Evolutionary conservation across 2,113 vertebrate species (phyloP), one percentile per base, ranked within the genome.

Genomic region (Platycercus adscitus): DNA sequence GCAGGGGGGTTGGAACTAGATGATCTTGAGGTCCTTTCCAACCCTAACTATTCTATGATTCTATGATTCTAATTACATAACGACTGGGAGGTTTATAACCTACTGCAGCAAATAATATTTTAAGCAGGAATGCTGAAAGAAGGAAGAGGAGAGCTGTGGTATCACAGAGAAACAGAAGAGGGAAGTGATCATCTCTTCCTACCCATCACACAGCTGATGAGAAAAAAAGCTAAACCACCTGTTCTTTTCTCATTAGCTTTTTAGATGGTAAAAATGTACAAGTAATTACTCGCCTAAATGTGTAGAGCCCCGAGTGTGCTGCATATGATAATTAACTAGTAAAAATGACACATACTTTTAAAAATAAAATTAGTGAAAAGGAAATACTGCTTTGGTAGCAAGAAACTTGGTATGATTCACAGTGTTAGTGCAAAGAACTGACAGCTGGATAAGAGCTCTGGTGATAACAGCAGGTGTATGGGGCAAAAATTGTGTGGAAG

Each of bases 101-200:
- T 66, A 28, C n/a, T 89, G n/a, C 31, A 53, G 17, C 53, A 81
- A 83, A 61, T 80, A 64, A 9, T 86, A 41, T 49, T 83, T 80
- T 86, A 31, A 66, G 21, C 55, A 52, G 41, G 60, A 77, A 33
- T 37, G 8, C 21, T 77, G n/a, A 92, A 60, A 69, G 7, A 39
- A 63, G 33, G 13, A 75, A 58, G 55, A 41, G 25, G 35, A 86
- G 13, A 86, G 8, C 68, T 81, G 1, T 44, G 20, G 4, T 86
- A 25, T 68, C 2, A 3, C 12, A 77, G 47, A 81, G 49, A 86
- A 91, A 6, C 3, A 0, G 0, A 66, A 64, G 79, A 79, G 7
- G 3, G 5, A 11, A 71, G 23, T 35, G 31, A 37, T 83, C 21
- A 23, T 93, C 58, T 76, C 5, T 87, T 91, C 55, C 46, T 93